Evolutionary conservation across 2,113 vertebrate species (phyloP).

Genomic region (Cariama cristata): DNA sequence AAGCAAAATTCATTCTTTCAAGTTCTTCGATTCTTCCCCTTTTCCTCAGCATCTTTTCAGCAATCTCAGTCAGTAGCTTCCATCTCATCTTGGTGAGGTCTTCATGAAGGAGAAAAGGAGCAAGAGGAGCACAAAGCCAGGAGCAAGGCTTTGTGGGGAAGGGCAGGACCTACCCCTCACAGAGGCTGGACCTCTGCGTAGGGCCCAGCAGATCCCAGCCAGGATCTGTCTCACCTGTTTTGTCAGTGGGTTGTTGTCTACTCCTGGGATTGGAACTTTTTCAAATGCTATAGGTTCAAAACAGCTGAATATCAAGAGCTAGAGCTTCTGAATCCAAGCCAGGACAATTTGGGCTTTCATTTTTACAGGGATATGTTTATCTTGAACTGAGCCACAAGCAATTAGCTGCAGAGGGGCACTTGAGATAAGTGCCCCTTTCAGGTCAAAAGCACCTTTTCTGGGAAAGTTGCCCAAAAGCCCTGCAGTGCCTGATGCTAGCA

Average conservation of each 20-base stretch:
- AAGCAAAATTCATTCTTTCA: not conserved
- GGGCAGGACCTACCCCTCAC: not conserved
- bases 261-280: not conserved
- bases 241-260: not conserved
- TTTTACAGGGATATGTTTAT: not conserved
- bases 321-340: not conserved
- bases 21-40: not conserved
- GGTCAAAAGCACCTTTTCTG: constrained; percentile 34
- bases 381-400: not conserved
- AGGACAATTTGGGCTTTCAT: not conserved
- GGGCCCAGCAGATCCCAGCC: not conserved
- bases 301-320: not conserved
- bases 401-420: constrained; percentile 23
- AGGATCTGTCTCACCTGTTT: not conserved
- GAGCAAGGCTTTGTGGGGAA: not conserved
- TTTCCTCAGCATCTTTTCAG: not conserved
- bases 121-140: not conserved
- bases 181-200: not conserved
- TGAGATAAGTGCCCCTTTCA: not conserved
- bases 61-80: not conserved
- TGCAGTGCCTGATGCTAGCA: not conserved
- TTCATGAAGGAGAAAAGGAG: not conserved
- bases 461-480: constrained; percentile 24
- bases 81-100: not conserved
- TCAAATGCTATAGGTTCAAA: not conserved